phyloP scores from a whole-genome alignment of 2,797 vertebrate genomes.

The Acestrorhynchus altus region DNA sequence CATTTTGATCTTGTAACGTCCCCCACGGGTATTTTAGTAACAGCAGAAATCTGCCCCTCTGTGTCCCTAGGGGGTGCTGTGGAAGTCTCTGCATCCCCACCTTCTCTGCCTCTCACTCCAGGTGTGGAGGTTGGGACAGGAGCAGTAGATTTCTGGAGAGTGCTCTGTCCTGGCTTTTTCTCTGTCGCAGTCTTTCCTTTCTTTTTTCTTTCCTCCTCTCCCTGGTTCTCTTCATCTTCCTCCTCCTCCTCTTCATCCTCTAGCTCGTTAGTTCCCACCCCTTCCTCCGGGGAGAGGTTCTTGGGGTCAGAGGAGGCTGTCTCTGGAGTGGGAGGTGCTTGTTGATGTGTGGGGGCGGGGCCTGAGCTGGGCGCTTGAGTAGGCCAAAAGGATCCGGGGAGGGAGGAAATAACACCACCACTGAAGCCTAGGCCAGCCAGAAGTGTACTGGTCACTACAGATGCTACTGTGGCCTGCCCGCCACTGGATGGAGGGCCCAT shows the following conservation, averaged over 20 bases:
- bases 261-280: conserved; percentile 79
- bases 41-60: conserved; percentile 53
- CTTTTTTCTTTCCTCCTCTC: conserved; percentile 74
- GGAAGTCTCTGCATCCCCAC: conserved; percentile 40
- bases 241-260: conserved; percentile 80
- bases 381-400: conserved; percentile 93
- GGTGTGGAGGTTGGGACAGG: conserved; percentile 75
- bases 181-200: conserved; percentile 73
- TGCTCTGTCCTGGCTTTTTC: conserved; percentile 60
- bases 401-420: conserved; percentile 91
- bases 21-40: conserved; percentile 51
- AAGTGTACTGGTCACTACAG: conserved; percentile 95
- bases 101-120: conserved; percentile 73
- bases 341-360: conserved; percentile 77
- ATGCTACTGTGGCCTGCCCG: conserved; percentile 94
- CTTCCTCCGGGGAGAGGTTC: conserved; percentile 70
- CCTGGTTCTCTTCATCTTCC: conserved; percentile 85
- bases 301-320: conserved; percentile 75
- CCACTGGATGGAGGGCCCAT: conserved; percentile 96
- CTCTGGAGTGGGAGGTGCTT: conserved; percentile 68
- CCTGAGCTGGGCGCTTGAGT: conserved; percentile 78
- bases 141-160: conserved; percentile 63
- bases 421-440: conserved; percentile 94
- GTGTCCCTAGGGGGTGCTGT: conserved; percentile 48
- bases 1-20: conserved; percentile 69